A percentile compares a stretch with the other conserved stretches of the same genome.
phyloP scores from a whole-genome alignment of 1,140 invertebrate species.

The Panonychus citri region DNA sequence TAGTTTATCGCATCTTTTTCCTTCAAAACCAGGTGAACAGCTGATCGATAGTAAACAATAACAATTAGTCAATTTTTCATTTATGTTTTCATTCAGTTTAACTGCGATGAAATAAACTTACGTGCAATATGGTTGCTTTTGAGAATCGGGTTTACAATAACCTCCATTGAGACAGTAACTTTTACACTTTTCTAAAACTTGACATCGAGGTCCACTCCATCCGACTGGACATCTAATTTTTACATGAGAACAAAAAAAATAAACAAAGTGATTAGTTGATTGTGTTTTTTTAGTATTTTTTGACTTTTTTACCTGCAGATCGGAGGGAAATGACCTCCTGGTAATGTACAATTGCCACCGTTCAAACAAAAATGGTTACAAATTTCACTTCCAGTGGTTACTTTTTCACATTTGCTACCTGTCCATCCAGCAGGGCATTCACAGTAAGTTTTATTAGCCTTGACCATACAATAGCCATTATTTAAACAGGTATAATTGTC shows the following conservation, averaged over 20 bases:
- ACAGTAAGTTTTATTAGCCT: neutral
- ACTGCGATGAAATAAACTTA: constrained; percentile 18
- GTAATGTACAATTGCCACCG: constrained; percentile 17
- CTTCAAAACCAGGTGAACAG: constrained; percentile 20
- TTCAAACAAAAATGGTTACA: constrained; percentile 34
- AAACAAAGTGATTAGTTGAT: too few species aligned
- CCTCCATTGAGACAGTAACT: constrained; percentile 33
- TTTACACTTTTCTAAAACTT: constrained; percentile 27
- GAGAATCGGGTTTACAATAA: constrained; percentile 23
- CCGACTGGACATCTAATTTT: constrained; percentile 28
- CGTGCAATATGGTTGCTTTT: constrained; percentile 21
- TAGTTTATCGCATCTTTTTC: constrained; percentile 20
- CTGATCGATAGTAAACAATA: constrained; percentile 17
- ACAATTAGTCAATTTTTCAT: neutral
- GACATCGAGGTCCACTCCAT: constrained; percentile 32
- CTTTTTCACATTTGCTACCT: constrained; percentile 27
- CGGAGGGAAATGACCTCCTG: constrained; percentile 11
- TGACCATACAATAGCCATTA: constrained; percentile 24
- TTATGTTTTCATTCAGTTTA: neutral
- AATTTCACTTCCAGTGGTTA: constrained; percentile 29
- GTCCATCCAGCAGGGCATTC: constrained; percentile 28
- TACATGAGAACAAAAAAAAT: constrained; percentile 18
- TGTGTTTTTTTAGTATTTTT: too few species aligned
- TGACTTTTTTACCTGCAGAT: constrained; percentile 26
- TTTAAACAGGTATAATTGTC: constrained; percentile 21